phyloP scores from a whole-genome alignment of 2,888 invertebrate genomes.

The Mimachlamys varia region DNA sequence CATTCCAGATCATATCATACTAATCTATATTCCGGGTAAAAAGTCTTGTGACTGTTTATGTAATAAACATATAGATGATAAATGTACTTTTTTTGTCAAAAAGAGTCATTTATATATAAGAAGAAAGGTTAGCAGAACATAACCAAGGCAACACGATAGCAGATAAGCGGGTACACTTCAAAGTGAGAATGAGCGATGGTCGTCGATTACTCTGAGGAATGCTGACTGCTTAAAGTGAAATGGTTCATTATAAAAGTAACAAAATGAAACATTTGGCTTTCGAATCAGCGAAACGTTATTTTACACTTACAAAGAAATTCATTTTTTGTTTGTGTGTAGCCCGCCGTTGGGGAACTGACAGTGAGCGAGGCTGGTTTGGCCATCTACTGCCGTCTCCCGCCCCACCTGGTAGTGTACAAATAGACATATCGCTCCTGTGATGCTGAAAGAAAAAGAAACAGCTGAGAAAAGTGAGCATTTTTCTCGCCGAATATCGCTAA shows the following conservation, averaged over 20 bases:
- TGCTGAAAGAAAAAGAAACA: conserved; percentile 22
- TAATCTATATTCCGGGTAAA: conserved; percentile 7
- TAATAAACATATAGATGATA: conserved; percentile 28
- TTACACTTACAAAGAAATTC: conserved; percentile 29
- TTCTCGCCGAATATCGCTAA: conserved; percentile 31
- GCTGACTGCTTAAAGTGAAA: conserved; percentile 14
- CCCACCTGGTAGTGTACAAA: conserved; percentile 17
- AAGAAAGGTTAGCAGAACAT: conserved; percentile 18
- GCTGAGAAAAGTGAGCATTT: conserved; percentile 36
- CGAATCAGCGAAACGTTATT: conserved; percentile 21
- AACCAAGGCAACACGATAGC: not conserved
- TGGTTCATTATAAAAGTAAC: conserved; percentile 32
- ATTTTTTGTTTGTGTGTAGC: conserved; percentile 26
- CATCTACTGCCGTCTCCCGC: not conserved
- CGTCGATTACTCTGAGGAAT: not conserved
- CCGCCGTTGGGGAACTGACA: not conserved
- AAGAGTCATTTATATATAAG: conserved; percentile 31
- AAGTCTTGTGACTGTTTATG: conserved; percentile 21
- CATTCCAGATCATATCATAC: not conserved
- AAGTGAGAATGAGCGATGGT: conserved; percentile 10
- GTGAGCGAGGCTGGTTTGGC: not conserved
- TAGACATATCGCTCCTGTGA: conserved; percentile 6
- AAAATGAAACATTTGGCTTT: conserved; percentile 32
- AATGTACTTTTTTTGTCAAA: conserved; percentile 31
- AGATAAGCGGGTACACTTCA: conserved; percentile 20